Evolutionary conservation across 1,140 invertebrate genomes (phyloP), one percentile per base, ranked within the genome.

Genomic region (Meloidogyne hapla): DNA sequence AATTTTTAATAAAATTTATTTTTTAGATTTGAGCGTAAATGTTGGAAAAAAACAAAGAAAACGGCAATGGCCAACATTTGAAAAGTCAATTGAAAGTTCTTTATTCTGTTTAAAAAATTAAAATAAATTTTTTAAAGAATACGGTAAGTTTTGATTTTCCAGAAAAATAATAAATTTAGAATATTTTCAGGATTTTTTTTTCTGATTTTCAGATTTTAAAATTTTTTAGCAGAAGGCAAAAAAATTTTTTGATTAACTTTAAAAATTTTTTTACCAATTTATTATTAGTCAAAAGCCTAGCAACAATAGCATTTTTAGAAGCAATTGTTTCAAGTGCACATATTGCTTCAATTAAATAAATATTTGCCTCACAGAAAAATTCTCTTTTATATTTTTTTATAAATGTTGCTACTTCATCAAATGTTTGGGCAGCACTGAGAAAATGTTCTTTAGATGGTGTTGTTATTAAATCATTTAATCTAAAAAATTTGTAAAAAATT

Each of bases 351-450:
- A n/a, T n/a, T n/a, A 56, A 5, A 56, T 15, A 56, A n/a, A 56
- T 56, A 56, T 56, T 56, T 56, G 48, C n/a, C n/a, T 56, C 48
- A 56, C 48, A 56, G n/a, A 56, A 56, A 9, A 56, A 56, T 56
- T 56, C 48, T n/a, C 45, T n/a, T 56, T 56, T 56, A 56, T 56
- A 56, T 56, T 56, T 56, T 56, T 56, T 56, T n/a, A 56, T 56
- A 56, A 56, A 56, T 8, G 18, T n/a, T 56, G 48, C 18, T n/a
- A 56, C 48, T 56, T 56, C 48, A 56, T 56, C 48, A 56, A 56
- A 56, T 56, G n/a, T 56, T 56, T 56, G 48, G 8, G 48, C 48
- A n/a, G 48, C 48, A 56, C 18, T 56, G n/a, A 56, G 48, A 56
- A 56, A 56, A 25, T 8, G 65, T 67, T 42, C 13, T n/a, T 25